A percentile compares a stretch with the other conserved stretches of the same genome.
Conservation (phyloP, 2,113 vertebrate species). For the Megaceryle maxima region DNA sequence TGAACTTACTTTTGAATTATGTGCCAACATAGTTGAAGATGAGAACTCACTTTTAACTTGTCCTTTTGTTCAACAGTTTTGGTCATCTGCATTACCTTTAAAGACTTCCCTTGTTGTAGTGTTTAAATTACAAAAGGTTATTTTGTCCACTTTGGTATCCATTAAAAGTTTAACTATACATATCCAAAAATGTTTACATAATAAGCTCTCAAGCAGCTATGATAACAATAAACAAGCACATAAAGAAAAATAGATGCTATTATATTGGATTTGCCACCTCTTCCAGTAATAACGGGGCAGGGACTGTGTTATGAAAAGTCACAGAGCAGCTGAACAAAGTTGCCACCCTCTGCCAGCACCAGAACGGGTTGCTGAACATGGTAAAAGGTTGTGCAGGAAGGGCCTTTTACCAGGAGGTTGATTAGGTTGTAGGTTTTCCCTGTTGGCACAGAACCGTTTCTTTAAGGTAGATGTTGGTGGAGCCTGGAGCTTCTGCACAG, state of each 20-base stretch:
- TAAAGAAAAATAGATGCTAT: slow-evolving; percentile 12
- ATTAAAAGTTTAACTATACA: slow-evolving; percentile 31
- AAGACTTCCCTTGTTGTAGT: background rate
- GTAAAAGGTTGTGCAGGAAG: slow-evolving; percentile 84
- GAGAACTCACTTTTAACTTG: background rate
- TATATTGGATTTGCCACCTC: slow-evolving; percentile 14
- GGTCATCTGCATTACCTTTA: background rate
- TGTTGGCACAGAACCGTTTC: slow-evolving; percentile 79
- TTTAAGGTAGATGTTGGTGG: slow-evolving; percentile 72
- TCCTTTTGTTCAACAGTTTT: slow-evolving; percentile 12
- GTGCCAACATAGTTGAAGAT: background rate
- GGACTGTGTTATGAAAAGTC: background rate
- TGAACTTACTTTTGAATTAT: slow-evolving; percentile 9
- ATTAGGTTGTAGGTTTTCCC: slow-evolving; percentile 85
- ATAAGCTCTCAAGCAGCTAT: slow-evolving; percentile 35
- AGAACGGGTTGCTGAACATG: slow-evolving; percentile 67
- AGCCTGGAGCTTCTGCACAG: slow-evolving; percentile 65
- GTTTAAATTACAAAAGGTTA: slow-evolving; percentile 6
- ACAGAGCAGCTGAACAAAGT: slow-evolving; percentile 45
- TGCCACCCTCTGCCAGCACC: slow-evolving; percentile 62
- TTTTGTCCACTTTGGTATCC: slow-evolving; percentile 40
- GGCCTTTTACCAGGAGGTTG: slow-evolving; percentile 81
- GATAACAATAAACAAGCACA: slow-evolving; percentile 21
- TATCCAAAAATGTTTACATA: slow-evolving; percentile 37
- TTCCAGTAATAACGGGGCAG: background rate